A percentile compares a stretch with the other conserved stretches of the same genome.
These are phyloP conservation scores for Geodia barretti DNA, from an alignment of 37 sponge, comb jelly and placozoan species.

Conservation along the genomic window DNA sequence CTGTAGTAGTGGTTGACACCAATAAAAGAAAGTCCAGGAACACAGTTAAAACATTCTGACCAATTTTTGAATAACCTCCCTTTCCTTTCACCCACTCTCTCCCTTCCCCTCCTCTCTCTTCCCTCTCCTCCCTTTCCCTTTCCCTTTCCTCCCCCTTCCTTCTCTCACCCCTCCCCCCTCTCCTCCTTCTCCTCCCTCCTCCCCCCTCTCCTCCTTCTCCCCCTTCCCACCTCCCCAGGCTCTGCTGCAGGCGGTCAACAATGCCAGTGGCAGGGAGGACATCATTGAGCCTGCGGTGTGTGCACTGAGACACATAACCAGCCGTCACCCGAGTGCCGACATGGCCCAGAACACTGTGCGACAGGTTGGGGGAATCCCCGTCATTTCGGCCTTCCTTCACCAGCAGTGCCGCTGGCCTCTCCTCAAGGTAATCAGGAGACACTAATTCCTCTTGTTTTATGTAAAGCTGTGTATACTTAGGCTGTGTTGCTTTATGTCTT, in stretches of 20 bases:
- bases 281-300: slow-evolving; percentile 83
- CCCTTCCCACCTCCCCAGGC: too few species aligned
- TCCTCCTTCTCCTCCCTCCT: background rate
- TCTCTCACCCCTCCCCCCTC: too few species aligned
- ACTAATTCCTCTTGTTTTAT: too few species aligned
- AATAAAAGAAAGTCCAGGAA: too few species aligned
- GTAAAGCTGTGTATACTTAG: too few species aligned
- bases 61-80: too few species aligned
- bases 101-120: background rate
- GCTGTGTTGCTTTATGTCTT: too few species aligned
- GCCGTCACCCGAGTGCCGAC: slow-evolving; percentile 78
- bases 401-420: slow-evolving; percentile 83
- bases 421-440: slow-evolving; percentile 74
- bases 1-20: too few species aligned
- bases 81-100: background rate
- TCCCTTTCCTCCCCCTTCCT: background rate
- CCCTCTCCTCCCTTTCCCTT: background rate
- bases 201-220: background rate
- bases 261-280: slow-evolving; percentile 72
- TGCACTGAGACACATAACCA: slow-evolving; percentile 89
- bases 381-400: slow-evolving; percentile 64
- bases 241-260: slow-evolving; percentile 54
- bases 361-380: slow-evolving; percentile 70
- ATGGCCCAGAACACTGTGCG: slow-evolving; percentile 90
- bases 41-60: too few species aligned